Percentiles rank a stretch among this genome's conserved stretches.
These are phyloP conservation scores for Bombus difficillimus DNA, from an alignment of 1,140 invertebrate species.

Conservation along the genomic window DNA sequence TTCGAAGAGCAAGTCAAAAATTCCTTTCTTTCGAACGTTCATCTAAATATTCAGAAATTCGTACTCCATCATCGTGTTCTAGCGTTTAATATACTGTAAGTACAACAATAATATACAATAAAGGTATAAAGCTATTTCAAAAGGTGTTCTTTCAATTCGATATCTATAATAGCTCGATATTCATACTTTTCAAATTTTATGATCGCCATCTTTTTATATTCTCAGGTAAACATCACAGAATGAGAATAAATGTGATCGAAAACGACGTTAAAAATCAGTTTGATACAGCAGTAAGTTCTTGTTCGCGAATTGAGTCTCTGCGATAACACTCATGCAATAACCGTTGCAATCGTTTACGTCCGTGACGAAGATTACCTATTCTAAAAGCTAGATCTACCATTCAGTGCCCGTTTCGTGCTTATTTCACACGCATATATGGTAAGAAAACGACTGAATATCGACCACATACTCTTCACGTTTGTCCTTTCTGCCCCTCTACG, in stretches of 20 bases:
- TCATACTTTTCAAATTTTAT: background rate
- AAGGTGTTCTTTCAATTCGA: background rate
- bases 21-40: background rate
- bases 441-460: slow-evolving; percentile 62
- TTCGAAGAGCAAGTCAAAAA: background rate
- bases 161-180: background rate
- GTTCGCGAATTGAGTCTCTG: background rate
- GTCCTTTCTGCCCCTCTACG: slow-evolving; percentile 58
- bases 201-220: background rate
- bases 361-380: slow-evolving; percentile 15
- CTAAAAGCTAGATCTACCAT: slow-evolving; percentile 33
- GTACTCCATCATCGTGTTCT: too few relatives aligned
- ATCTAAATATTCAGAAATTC: too few relatives aligned
- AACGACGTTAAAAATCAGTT: background rate
- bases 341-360: background rate
- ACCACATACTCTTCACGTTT: slow-evolving; percentile 26
- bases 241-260: background rate
- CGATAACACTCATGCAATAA: slow-evolving; percentile 6
- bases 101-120: background rate
- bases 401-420: slow-evolving; percentile 26
- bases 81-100: too few relatives aligned
- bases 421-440: slow-evolving; percentile 35
- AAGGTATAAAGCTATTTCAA: background rate
- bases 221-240: background rate
- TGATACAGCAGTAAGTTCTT: background rate